Percentiles rank a stretch among this genome's conserved stretches.
These are phyloP conservation scores for Phalacrocorax aristotelis DNA, from an alignment of 2,113 vertebrate genomes.

Conservation along the genomic window DNA sequence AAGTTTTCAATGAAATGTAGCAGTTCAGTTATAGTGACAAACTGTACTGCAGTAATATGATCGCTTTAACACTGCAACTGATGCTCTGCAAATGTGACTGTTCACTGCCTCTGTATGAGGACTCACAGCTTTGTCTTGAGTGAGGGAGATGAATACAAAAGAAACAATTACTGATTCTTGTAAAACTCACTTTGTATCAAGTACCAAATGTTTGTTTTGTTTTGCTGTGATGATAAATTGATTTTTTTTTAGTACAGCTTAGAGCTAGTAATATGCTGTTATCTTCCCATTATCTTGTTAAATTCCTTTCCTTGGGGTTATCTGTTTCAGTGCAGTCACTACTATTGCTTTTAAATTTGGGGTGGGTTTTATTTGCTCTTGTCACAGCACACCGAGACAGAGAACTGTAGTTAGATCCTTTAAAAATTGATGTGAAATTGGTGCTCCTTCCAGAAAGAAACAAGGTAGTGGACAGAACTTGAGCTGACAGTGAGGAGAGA, in stretches of 20 bases:
- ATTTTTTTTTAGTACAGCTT: conserved; percentile 54
- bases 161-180: background rate
- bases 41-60: background rate
- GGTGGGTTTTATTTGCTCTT: conserved; percentile 34
- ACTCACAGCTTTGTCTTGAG: background rate
- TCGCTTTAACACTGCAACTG: background rate
- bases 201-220: background rate
- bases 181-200: background rate
- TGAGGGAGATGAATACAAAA: background rate
- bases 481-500: background rate
- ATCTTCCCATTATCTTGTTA: conserved; percentile 61
- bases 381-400: background rate
- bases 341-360: conserved; percentile 32
- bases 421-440: conserved; percentile 48
- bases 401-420: conserved; percentile 22
- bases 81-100: background rate
- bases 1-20: background rate
- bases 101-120: background rate
- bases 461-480: background rate
- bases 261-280: conserved; percentile 30
- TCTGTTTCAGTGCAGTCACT: conserved; percentile 35
- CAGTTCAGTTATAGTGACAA: background rate
- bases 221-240: conserved; percentile 50
- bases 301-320: conserved; percentile 62
- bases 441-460: background rate